A percentile compares a stretch with the other conserved stretches of the same genome.
Conservation (phyloP, 2,888 invertebrate species). For the Pyralis farinalis region DNA sequence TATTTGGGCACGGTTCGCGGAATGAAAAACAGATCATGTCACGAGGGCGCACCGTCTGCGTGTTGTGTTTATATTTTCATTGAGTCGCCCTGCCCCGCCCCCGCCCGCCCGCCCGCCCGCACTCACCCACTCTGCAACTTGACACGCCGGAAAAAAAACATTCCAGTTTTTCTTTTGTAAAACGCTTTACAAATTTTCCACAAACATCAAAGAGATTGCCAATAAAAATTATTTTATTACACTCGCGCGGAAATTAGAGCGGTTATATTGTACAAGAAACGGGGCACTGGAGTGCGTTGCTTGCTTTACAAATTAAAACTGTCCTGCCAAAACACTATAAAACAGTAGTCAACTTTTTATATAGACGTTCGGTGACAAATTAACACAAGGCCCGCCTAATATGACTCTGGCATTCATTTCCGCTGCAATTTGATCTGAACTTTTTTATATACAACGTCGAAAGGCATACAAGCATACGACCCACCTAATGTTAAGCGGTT, state of each 20-base stretch:
- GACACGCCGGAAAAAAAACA: slow-evolving; percentile 18
- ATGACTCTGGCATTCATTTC: no score
- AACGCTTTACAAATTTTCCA: slow-evolving; percentile 11
- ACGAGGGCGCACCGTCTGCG: slow-evolving; percentile 47
- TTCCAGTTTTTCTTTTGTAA: slow-evolving; percentile 6
- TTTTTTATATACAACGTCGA: no score
- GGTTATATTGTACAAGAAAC: no score
- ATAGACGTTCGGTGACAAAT: no score
- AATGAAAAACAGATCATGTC: slow-evolving; percentile 53
- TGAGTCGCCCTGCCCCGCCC: slow-evolving; percentile 33
- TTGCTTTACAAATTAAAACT: no score
- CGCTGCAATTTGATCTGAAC: no score
- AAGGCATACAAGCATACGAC: no score
- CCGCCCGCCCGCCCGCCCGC: slow-evolving; percentile 17
- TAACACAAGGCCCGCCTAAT: no score
- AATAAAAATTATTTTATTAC: background rate
- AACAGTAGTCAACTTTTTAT: no score
- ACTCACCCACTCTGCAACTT: slow-evolving; percentile 17
- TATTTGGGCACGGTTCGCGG: slow-evolving; percentile 31
- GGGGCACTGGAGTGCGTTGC: no score
- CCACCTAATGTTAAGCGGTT: no score
- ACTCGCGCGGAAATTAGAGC: background rate
- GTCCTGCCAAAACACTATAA: no score
- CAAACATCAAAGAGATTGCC: slow-evolving; percentile 9
- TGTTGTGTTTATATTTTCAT: slow-evolving; percentile 61